A percentile compares a stretch with the other conserved stretches of the same genome.
phyloP scores from a whole-genome alignment of 2,888 invertebrate species.

The Epiblema foenella region DNA sequence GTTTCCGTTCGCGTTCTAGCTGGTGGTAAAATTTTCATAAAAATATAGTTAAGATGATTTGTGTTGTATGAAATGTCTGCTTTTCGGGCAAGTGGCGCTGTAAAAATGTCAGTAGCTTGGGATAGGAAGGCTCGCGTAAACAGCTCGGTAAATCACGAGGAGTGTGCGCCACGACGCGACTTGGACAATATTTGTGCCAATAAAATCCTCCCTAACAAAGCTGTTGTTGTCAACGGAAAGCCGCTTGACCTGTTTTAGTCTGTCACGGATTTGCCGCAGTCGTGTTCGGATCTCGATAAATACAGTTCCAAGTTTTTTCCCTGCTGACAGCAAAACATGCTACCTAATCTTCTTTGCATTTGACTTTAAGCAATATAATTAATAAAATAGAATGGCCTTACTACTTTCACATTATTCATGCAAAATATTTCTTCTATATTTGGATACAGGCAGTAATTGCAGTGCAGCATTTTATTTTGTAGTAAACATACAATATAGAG shows the following conservation, averaged over 20 bases:
- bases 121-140: conserved; percentile 77
- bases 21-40: conserved; percentile 64
- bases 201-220: conserved; percentile 81
- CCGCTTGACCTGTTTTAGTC: conserved; percentile 77
- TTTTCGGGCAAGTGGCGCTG: conserved; percentile 70
- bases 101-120: conserved; percentile 74
- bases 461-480: too few relatives aligned
- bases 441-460: too few relatives aligned
- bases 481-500: background rate
- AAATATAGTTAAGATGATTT: conserved; percentile 71
- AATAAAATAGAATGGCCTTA: too few relatives aligned
- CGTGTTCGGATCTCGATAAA: conserved; percentile 58
- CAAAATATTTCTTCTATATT: conserved; percentile 4
- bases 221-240: conserved; percentile 81
- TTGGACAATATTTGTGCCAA: conserved; percentile 83
- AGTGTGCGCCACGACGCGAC: conserved; percentile 75
- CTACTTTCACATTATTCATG: background rate
- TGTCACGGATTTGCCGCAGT: conserved; percentile 66
- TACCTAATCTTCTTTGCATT: conserved; percentile 25
- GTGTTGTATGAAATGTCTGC: conserved; percentile 71
- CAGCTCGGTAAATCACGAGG: conserved; percentile 81
- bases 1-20: conserved; percentile 44
- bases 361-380: background rate
- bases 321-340: conserved; percentile 22
- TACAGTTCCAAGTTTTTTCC: conserved; percentile 30